Evolutionary conservation across 2,888 invertebrate species (phyloP).

Genomic region (Eupithecia abbreviata): DNA sequence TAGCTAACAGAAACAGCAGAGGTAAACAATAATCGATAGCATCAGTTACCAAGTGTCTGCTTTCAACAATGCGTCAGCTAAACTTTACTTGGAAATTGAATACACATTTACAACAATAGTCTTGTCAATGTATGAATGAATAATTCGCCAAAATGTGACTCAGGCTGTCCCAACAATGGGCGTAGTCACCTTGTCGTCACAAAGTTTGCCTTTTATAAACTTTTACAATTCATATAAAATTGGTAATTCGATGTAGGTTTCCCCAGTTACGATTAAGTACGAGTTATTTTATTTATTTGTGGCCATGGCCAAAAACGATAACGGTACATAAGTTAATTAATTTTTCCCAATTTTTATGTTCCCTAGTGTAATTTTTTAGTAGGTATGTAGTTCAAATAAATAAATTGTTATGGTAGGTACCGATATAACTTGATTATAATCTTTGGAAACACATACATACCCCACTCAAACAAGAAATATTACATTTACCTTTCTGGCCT

Average conservation of each 20-base stretch:
- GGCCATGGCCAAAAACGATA: not conserved
- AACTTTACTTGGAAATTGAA: slow-evolving; percentile 22
- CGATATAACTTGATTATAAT: not conserved
- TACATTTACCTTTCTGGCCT: not conserved
- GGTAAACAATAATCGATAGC: not conserved
- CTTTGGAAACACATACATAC: not conserved
- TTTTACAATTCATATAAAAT: not conserved
- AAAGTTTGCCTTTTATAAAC: slow-evolving; percentile 27
- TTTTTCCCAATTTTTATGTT: not conserved
- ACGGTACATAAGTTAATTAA: not conserved
- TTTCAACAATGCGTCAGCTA: slow-evolving; percentile 7
- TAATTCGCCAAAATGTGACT: slow-evolving; percentile 43
- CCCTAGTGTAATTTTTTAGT: no score
- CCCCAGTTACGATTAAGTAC: not conserved
- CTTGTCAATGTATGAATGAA: slow-evolving; percentile 42
- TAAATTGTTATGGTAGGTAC: not conserved
- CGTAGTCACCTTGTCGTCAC: slow-evolving; percentile 35
- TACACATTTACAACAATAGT: slow-evolving; percentile 36
- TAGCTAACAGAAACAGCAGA: not conserved
- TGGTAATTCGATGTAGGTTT: not conserved
- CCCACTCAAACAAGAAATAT: not conserved
- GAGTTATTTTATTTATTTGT: not conserved
- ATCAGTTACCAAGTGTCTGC: slow-evolving; percentile 6
- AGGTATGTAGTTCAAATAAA: no score
- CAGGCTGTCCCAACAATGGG: slow-evolving; percentile 42